Base-by-base conservation (phyloP, 2,888 invertebrate genomes). In the Dasypolia templi region DNA sequence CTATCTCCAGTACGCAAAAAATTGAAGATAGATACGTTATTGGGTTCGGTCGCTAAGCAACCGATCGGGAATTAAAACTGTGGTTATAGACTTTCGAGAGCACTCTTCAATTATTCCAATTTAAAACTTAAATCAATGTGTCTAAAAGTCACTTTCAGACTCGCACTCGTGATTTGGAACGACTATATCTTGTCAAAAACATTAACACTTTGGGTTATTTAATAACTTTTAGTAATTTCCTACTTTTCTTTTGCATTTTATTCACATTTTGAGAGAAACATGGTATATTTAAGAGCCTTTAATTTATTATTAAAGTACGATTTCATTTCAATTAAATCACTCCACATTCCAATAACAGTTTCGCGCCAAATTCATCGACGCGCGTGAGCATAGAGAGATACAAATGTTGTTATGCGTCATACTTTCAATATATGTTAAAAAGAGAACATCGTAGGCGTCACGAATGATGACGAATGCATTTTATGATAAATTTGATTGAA, bases 401-500 rank as follows among this genome's bases (percentile, higher is more conserved):
- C n/a, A 22, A 22, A 26, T 14, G 55, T 26, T 39, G 39, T n/a
- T n/a, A 55, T 51, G 59, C 14, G 19, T 51, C 39, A 32, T 75
- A 74, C 71, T 69, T 81, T 62, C 51, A 35, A 59, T 49, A 32
- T 44, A 0, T 39, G 55, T 75, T 62, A 2, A 56, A 68, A 35
- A 73, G 32, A 51, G 11, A 59, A 44, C 26, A 59, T 17, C 32
- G 39, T n/a, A 32, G 17, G 19, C 49, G 12, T 49, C 58, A 49
- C 17, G 66, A 77, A 32, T 29, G 29, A 58, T 42, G 56, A 66
- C 17, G 26, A 55, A 72, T 29, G 11, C 32, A 55, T 42, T 51
- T 51, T 63, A 46, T 19, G 75, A 75, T 70, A 56, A 83, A 64
- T 46, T 67, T 61, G 66, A 44, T 70, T 72, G 75, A 83, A 74